phyloP scores from a whole-genome alignment of 2,797 vertebrate genomes.

The Rallus crepitans region DNA sequence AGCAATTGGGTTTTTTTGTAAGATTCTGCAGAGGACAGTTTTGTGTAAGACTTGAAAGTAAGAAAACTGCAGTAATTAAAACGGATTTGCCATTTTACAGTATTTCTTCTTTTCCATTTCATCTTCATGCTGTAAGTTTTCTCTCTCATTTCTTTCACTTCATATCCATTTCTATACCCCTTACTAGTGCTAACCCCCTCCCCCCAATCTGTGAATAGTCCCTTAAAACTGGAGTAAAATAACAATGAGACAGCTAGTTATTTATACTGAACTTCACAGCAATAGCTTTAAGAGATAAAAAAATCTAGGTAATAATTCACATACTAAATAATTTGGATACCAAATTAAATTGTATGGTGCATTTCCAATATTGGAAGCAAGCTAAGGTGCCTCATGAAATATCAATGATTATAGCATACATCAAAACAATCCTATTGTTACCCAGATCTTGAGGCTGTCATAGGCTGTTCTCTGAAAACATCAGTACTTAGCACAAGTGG shows the following conservation, averaged over 20 bases:
- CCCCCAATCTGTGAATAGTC: neutral
- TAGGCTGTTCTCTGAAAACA: neutral
- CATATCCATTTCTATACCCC: neutral
- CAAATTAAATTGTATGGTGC: neutral
- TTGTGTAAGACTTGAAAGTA: neutral
- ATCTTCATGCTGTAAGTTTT: neutral
- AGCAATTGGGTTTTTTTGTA: neutral
- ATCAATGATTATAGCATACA: neutral
- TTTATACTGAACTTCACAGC: neutral
- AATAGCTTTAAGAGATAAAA: neutral
- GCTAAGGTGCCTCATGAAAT: neutral
- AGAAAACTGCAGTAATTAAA: neutral
- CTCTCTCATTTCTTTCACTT: neutral
- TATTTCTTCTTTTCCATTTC: neutral
- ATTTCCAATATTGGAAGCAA: neutral
- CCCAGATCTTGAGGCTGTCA: neutral
- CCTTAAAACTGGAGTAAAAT: neutral
- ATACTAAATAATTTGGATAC: neutral
- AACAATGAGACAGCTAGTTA: neutral
- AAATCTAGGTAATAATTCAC: neutral
- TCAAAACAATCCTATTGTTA: neutral
- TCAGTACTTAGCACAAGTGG: neutral
- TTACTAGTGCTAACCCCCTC: rapidly evolving
- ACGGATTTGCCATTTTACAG: neutral
- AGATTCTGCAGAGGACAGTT: neutral